Percentiles rank a stretch among this genome's conserved stretches.
These are phyloP conservation scores for Lophius piscatorius DNA, from an alignment of 2,113 vertebrate genomes.

Conservation along the genomic window DNA sequence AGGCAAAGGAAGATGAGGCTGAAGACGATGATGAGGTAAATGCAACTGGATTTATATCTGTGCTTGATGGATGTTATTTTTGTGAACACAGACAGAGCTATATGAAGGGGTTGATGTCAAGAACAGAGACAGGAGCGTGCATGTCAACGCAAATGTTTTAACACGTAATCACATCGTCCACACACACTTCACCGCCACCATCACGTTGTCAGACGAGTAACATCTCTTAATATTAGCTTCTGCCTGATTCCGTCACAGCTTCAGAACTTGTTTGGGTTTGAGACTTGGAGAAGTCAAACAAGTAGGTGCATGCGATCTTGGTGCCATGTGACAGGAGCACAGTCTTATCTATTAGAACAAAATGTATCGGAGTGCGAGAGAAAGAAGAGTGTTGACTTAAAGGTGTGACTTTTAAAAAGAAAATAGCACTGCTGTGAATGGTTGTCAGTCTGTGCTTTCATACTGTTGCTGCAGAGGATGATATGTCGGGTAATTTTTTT, in stretches of 20 bases:
- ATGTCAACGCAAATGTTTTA: constrained; percentile 17
- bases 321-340: too few species aligned
- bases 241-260: constrained; percentile 39
- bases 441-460: not conserved
- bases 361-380: not conserved
- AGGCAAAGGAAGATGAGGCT: not conserved
- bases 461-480: not conserved
- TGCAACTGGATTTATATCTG: not conserved
- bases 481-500: too few species aligned
- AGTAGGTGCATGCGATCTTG: too few species aligned
- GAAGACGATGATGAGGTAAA: constrained; percentile 55
- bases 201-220: constrained; percentile 27
- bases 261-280: constrained; percentile 8
- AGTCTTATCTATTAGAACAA: too few species aligned
- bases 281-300: too few species aligned
- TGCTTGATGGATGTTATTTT: not conserved
- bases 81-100: not conserved
- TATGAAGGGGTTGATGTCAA: constrained; percentile 22
- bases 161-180: constrained; percentile 27
- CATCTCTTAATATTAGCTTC: constrained; percentile 54
- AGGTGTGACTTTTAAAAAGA: constrained; percentile 3
- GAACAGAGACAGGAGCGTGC: constrained; percentile 24
- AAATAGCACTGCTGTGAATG: not conserved
- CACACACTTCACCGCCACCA: constrained; percentile 20
- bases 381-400: not conserved